phyloP scores from a whole-genome alignment of 2,888 invertebrate genomes.

The Microdon myrmicae region DNA sequence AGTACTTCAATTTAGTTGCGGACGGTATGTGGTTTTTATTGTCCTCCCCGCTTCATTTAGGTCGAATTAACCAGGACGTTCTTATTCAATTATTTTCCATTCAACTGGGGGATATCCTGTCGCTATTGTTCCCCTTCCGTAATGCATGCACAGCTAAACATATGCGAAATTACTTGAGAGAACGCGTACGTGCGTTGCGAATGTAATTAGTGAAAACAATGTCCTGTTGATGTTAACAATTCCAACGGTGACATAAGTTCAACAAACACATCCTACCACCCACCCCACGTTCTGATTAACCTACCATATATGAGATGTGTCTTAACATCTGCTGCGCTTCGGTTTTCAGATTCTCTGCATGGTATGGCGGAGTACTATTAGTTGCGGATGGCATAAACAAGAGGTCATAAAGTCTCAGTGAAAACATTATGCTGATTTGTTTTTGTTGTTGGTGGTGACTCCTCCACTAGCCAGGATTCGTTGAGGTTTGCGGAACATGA shows the following conservation, averaged over 20 bases:
- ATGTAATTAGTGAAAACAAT: constrained; percentile 46
- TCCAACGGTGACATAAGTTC: constrained; percentile 6
- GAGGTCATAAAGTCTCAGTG: too few species aligned
- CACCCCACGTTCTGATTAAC: not conserved
- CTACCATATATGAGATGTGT: constrained; percentile 29
- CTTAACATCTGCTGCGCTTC: constrained; percentile 40
- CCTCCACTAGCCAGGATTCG: too few species aligned
- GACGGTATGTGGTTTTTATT: constrained; percentile 30
- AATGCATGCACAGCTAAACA: constrained; percentile 25
- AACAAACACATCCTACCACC: constrained; percentile 4
- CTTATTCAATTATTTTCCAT: constrained; percentile 49
- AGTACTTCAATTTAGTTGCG: too few species aligned
- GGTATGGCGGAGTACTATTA: too few species aligned
- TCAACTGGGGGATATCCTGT: constrained; percentile 34
- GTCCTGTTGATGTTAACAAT: constrained; percentile 47
- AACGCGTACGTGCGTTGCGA: constrained; percentile 27
- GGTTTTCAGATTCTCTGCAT: constrained; percentile 10
- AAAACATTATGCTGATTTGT: too few species aligned
- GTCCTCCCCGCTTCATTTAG: constrained; percentile 47
- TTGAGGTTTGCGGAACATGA: too few species aligned
- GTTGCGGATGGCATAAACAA: too few species aligned
- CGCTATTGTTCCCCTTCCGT: constrained; percentile 29
- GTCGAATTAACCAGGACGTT: constrained; percentile 39
- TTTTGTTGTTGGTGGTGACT: too few species aligned
- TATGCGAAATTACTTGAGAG: too few species aligned